Evolutionary conservation across 2,888 invertebrate species (phyloP).

Genomic region (Melanostoma mellinum): DNA sequence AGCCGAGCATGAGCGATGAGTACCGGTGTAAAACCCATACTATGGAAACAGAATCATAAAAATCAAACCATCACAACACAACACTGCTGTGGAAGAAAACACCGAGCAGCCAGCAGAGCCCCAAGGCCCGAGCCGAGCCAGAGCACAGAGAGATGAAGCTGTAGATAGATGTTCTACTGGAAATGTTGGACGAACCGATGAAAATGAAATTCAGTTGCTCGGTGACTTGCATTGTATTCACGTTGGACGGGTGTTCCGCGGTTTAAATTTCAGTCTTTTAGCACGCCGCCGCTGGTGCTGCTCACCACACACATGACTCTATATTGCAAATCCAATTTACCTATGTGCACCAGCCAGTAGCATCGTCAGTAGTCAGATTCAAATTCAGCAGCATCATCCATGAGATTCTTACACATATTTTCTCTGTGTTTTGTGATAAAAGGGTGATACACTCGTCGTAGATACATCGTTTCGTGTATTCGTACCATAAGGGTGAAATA

Average conservation of each 20-base stretch:
- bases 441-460: conserved; percentile 64
- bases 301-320: conserved; percentile 44
- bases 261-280: conserved; percentile 37
- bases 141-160: conserved; percentile 73
- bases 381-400: conserved; percentile 61
- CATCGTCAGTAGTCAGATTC: conserved; percentile 14
- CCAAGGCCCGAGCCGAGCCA: conserved; percentile 62
- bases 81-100: no score
- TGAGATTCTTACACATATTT: conserved; percentile 46
- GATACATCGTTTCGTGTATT: conserved; percentile 53
- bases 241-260: conserved; percentile 56
- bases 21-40: conserved; percentile 22
- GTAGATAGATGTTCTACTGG: conserved; percentile 76
- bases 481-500: conserved; percentile 45
- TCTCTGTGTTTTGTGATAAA: conserved; percentile 59
- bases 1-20: conserved; percentile 71
- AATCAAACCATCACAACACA: neutral
- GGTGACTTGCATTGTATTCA: conserved; percentile 78
- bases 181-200: conserved; percentile 63
- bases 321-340: conserved; percentile 54
- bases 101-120: conserved; percentile 60
- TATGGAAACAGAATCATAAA: conserved; percentile 23
- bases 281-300: conserved; percentile 55
- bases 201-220: conserved; percentile 77
- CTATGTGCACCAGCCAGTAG: conserved; percentile 47